Evolutionary conservation across 1,140 invertebrate species (phyloP).

Genomic region (Pogonomyrmex barbatus): DNA sequence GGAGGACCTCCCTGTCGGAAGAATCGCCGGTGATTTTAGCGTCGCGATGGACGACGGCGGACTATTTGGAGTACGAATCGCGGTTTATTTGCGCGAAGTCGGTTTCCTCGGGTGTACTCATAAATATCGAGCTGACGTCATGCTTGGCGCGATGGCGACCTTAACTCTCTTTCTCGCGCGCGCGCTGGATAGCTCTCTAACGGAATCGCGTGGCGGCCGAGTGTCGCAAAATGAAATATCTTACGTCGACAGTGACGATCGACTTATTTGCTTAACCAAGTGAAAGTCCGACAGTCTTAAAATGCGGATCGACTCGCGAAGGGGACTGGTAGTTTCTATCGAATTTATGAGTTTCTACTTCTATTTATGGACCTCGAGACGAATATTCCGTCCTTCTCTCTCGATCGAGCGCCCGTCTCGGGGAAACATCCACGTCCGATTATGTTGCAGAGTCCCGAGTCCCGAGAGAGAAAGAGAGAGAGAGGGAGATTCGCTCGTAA

Average conservation of each 20-base stretch:
- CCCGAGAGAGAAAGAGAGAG: too few species aligned
- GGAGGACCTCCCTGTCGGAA: neutral
- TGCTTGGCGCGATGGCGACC: slow-evolving; percentile 50
- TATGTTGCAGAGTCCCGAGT: too few species aligned
- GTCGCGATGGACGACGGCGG: neutral
- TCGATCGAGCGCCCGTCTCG: neutral
- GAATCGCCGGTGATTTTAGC: neutral
- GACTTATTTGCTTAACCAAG: slow-evolving; percentile 11
- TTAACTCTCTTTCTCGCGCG: slow-evolving; percentile 50
- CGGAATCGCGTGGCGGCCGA: slow-evolving; percentile 4
- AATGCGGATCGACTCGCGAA: slow-evolving; percentile 16
- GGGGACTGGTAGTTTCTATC: neutral
- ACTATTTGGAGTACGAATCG: slow-evolving; percentile 42
- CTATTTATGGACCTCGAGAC: neutral
- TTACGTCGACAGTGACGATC: neutral
- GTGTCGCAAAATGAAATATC: slow-evolving; percentile 11
- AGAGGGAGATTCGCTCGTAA: neutral
- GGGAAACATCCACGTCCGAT: neutral
- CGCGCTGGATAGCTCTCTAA: slow-evolving; percentile 21
- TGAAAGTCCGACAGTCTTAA: slow-evolving; percentile 7
- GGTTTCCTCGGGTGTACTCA: slow-evolving; percentile 52
- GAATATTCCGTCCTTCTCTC: neutral
- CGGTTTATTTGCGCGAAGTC: slow-evolving; percentile 23
- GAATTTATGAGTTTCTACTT: slow-evolving; percentile 4
- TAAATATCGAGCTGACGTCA: slow-evolving; percentile 50